Base-by-base conservation (phyloP, 2,113 vertebrate genomes). In the Hystrix cristata region DNA sequence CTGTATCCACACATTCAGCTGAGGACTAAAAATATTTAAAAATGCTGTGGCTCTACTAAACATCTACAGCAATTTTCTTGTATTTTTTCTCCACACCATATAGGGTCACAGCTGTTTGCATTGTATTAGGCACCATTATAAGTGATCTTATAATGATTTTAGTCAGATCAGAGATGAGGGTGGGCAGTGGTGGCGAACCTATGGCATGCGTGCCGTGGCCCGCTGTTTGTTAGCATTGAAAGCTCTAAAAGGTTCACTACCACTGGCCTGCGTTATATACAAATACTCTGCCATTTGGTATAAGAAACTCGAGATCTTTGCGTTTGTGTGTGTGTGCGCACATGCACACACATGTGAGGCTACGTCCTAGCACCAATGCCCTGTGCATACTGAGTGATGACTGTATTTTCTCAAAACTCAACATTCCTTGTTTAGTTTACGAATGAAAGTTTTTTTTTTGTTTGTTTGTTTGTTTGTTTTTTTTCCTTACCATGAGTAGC, bases 371-470 rank as follows among this genome's bases (percentile, higher is more conserved):
- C 62, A 27, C n/a, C 11, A 53, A 23, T 81, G 31, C 43, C 46
- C 7, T 25, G 13, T 74, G n/a, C 12, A 55, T 51, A 46, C 34
- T 10, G 16, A 46, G 11, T 6, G 2, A 34, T 87, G 53, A 69
- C 43, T 81, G 16, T 14, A 46, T 94, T 96, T 97, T 82, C 7
- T 78, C 27, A 53, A 95, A 96, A 87, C 21, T 51, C 34, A 85
- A 29, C 53, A 71, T 82, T 15, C 43, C 43, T 7, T 86, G 59
- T 80, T 87, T 90, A 78, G 59, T 76, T 96, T 84, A 97, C 8
- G 87, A 92, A 71, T 92, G 48, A 67, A 95, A 96, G n/a, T 38
- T 43, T 85, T 93, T 53, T 87, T 38, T 46, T 74, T 71, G 67
- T n/a, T 67, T 65, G 29, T 65, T 4, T 5, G n/a, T 69, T n/a